These are phyloP conservation scores for Elysia crispata DNA, from an alignment of 2,888 invertebrate species.

Conservation along the genomic window DNA sequence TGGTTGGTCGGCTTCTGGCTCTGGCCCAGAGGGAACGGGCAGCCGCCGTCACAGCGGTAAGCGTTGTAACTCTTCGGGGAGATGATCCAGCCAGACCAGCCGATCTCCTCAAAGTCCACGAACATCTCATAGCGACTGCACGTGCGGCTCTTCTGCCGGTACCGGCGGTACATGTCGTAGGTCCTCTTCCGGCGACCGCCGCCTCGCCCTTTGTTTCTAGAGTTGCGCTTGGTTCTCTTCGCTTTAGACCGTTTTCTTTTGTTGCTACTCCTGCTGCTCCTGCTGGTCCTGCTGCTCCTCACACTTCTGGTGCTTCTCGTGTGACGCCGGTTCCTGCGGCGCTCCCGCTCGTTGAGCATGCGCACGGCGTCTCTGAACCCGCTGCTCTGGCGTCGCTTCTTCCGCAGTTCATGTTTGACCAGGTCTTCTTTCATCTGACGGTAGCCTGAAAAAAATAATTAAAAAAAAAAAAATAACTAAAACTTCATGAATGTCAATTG, in stretches of 20 bases:
- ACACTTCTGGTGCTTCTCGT: constrained; percentile 14
- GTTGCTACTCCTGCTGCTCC: neutral
- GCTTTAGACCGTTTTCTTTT: too few species aligned
- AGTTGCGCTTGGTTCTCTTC: constrained; percentile 29
- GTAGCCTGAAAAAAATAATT: constrained; percentile 63
- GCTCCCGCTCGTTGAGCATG: constrained; percentile 49
- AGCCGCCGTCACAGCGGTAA: constrained; percentile 82
- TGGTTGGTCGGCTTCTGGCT: constrained; percentile 82
- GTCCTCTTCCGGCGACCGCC: constrained; percentile 52
- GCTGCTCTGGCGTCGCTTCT: constrained; percentile 39
- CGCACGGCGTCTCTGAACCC: constrained; percentile 45
- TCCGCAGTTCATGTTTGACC: constrained; percentile 55
- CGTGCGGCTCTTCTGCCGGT: constrained; percentile 61
- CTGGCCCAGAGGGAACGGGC: constrained; percentile 80
- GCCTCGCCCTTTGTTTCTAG: constrained; percentile 33
- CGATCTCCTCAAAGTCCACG: constrained; percentile 82
- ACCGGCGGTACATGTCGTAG: constrained; percentile 52
- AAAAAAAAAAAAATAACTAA: too few species aligned
- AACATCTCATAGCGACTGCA: constrained; percentile 77
- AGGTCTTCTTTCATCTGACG: constrained; percentile 66
- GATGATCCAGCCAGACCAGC: constrained; percentile 83
- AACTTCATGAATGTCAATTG: too few species aligned
- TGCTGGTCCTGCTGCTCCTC: neutral
- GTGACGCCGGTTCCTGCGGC: neutral
- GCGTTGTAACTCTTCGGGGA: constrained; percentile 82